Percentiles rank a stretch among this genome's conserved stretches.
phyloP scores from a whole-genome alignment of 1,140 invertebrate genomes.

The Leptopilina clavipes region DNA sequence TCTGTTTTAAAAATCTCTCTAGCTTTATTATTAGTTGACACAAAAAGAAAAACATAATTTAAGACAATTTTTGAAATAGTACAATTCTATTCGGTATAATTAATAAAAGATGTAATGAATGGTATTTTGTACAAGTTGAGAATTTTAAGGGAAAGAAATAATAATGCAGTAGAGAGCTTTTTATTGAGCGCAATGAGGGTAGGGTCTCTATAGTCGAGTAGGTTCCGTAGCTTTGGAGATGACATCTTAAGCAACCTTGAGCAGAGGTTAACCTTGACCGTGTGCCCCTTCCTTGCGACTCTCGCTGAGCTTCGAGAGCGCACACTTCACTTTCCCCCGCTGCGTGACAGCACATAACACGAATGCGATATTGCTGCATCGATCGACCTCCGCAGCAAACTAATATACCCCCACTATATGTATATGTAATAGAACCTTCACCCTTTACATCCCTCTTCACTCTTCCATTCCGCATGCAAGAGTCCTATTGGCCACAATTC shows the following conservation, averaged over 20 bases:
- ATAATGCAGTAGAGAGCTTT: neutral
- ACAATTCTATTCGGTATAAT: no score
- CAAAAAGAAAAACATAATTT: neutral
- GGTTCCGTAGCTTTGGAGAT: slow-evolving; percentile 7
- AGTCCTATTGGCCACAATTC: neutral
- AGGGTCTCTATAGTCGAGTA: neutral
- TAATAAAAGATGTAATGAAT: no score
- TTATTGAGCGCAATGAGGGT: neutral
- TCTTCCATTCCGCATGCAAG: neutral
- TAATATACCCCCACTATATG: slow-evolving; percentile 44
- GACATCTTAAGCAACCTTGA: slow-evolving; percentile 36
- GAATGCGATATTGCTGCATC: slow-evolving; percentile 43
- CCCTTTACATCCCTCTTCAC: slow-evolving; percentile 14
- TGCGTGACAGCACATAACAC: slow-evolving; percentile 26
- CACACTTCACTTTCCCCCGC: slow-evolving; percentile 25
- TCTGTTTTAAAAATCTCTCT: no score
- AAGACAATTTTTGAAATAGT: no score
- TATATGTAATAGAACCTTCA: slow-evolving; percentile 65
- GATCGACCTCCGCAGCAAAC: slow-evolving; percentile 38
- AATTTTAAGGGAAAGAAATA: neutral
- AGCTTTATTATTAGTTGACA: neutral
- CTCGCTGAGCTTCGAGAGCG: neutral
- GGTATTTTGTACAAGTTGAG: no score
- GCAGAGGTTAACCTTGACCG: slow-evolving; percentile 39
- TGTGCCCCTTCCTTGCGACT: slow-evolving; percentile 25